Conservation (phyloP, 2,888 invertebrate genomes). For the Leptodirus hochenwartii region DNA sequence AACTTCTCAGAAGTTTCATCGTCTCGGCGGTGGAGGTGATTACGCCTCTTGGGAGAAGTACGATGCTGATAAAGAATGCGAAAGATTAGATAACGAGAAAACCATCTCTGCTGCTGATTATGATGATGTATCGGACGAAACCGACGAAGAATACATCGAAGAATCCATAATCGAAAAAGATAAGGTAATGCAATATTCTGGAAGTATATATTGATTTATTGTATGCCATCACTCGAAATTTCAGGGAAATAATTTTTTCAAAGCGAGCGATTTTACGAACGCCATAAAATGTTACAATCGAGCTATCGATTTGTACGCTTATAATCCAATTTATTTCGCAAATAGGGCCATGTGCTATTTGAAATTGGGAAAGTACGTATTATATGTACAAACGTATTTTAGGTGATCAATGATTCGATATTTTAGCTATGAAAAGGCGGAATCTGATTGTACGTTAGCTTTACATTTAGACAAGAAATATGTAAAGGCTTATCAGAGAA, state of each 20-base stretch:
- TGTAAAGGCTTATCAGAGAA: constrained; percentile 64
- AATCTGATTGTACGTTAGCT: constrained; percentile 63
- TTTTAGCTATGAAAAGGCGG: constrained; percentile 43
- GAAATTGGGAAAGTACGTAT: constrained; percentile 55
- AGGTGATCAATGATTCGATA: background rate
- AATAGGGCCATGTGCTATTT: constrained; percentile 78
- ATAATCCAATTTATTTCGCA: constrained; percentile 64
- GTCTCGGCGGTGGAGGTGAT: constrained; percentile 33
- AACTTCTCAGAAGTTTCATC: too few relatives aligned
- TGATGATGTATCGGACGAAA: constrained; percentile 35
- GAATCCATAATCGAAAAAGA: constrained; percentile 2
- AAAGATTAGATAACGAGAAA: constrained; percentile 40
- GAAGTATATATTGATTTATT: constrained; percentile 8
- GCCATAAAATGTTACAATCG: constrained; percentile 74
- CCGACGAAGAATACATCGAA: constrained; percentile 42
- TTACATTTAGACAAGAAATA: constrained; percentile 56
- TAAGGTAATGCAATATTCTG: constrained; percentile 3
- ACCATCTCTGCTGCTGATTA: constrained; percentile 28
- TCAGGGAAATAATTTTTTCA: constrained; percentile 68
- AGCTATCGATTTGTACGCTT: constrained; percentile 66
- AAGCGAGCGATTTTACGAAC: constrained; percentile 58
- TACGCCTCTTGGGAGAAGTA: constrained; percentile 61
- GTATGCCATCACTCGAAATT: too few relatives aligned
- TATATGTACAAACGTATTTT: background rate
- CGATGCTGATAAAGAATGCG: constrained; percentile 53